phyloP scores from a whole-genome alignment of 1,140 invertebrate genomes.

The Frieseomelitta varia region DNA sequence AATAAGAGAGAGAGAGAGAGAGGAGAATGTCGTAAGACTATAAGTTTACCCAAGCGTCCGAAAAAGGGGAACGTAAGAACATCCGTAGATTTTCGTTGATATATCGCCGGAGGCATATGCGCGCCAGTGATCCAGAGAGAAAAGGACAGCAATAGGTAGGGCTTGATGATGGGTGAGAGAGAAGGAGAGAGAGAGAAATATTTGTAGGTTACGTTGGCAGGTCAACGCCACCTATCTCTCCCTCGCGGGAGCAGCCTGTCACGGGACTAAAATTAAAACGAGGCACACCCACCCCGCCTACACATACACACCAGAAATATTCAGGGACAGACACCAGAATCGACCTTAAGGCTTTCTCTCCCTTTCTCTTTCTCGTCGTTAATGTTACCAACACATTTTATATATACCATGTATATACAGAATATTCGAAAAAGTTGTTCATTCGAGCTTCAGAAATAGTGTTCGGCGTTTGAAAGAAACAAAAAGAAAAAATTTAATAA shows the following conservation, averaged over 20 bases:
- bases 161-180: slow-evolving; percentile 27
- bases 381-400: not conserved
- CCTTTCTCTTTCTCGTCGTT: slow-evolving; percentile 30
- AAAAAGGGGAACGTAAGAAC: slow-evolving; percentile 56
- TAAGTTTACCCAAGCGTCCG: slow-evolving; percentile 45
- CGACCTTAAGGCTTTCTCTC: slow-evolving; percentile 47
- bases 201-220: slow-evolving; percentile 75
- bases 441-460: too few relatives aligned
- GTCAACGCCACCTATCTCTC: slow-evolving; percentile 74
- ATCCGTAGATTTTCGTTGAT: slow-evolving; percentile 72
- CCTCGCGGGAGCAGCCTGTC: slow-evolving; percentile 63
- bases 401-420: not conserved
- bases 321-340: slow-evolving; percentile 37
- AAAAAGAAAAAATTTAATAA: not conserved
- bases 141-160: slow-evolving; percentile 9
- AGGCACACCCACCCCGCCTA: slow-evolving; percentile 61
- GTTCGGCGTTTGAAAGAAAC: not conserved
- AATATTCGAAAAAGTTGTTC: not conserved
- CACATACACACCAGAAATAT: slow-evolving; percentile 43
- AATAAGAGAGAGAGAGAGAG: not conserved
- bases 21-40: slow-evolving; percentile 41
- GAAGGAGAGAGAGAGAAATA: slow-evolving; percentile 69
- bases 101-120: slow-evolving; percentile 61
- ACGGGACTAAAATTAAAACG: slow-evolving; percentile 79
- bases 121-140: slow-evolving; percentile 13